Evolutionary conservation across 2,797 vertebrate genomes (phyloP), one percentile per base, ranked within the genome.

Genomic region (Poeciliopsis infans): DNA sequence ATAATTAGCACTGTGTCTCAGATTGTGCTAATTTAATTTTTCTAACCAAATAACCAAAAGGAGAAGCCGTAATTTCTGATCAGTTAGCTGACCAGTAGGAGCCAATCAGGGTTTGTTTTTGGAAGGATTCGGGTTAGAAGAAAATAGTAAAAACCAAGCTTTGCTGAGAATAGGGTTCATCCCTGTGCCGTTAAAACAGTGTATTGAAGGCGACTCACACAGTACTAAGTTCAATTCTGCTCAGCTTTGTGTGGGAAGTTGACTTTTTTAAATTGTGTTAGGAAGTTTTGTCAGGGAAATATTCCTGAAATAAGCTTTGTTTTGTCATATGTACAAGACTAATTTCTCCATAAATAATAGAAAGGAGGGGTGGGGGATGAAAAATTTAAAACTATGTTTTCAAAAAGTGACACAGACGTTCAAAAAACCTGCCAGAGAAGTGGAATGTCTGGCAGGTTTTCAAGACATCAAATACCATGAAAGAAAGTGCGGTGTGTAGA

Each of bases 381-480:
- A 13, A 15, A 57, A 53, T 7, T 6, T 0, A 23, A 23, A 2
- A n/a, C 31, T 2, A 16, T 0, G 16, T 64, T 64, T 64, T 68
- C 28, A 41, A 41, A 68, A 68, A 10, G 33, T 20, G 61, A 39
- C 33, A 36, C 15, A 36, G 6, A 64, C 59, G 18, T 64, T 55
- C 25, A 55, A 10, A 12, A 64, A 16, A 18, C 59, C 5, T 20
- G 33, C 5, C 31, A 36, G 28, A 64, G 7, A 25, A 33, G 39
- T 23, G 36, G 55, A 49, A 68, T 5, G 41, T 75, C 46, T 5
- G 11, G 43, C 79, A 45, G 76, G 45, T 41, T 68, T 79, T 68
- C 0, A 28, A 31, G 4, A 47, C 1, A 11, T 0, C 0, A 68
- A 11, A 68, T 75, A 1, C 51, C 41, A 49, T n/a, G 45, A 73